Percentiles rank a stretch among this genome's conserved stretches.
These are phyloP conservation scores for Leptogaster cylindrica DNA, from an alignment of 2,888 invertebrate genomes.

Conservation along the genomic window DNA sequence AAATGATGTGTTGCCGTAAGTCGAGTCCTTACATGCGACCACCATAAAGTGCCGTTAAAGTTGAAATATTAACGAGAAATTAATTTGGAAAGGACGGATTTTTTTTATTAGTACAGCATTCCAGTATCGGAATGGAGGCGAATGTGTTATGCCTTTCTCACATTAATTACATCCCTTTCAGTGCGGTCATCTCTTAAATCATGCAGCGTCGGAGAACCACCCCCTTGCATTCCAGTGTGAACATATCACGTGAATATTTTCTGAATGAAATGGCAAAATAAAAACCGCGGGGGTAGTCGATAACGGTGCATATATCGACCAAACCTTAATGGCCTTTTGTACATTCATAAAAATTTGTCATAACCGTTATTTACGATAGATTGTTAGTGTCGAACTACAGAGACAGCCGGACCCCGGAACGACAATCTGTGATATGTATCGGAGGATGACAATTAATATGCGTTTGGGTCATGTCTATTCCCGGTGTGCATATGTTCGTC, in stretches of 20 bases:
- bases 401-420: background rate
- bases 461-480: background rate
- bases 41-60: slow-evolving; percentile 10
- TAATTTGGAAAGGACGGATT: slow-evolving; percentile 19
- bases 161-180: slow-evolving; percentile 22
- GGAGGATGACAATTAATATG: too few relatives aligned
- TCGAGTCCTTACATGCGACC: too few relatives aligned
- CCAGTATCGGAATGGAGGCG: background rate
- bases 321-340: background rate
- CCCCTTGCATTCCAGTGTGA: slow-evolving; percentile 1
- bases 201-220: slow-evolving; percentile 14
- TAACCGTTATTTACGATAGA: slow-evolving; percentile 28
- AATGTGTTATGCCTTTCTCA: slow-evolving; percentile 33
- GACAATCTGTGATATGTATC: too few relatives aligned
- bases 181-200: slow-evolving; percentile 18
- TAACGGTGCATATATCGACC: background rate
- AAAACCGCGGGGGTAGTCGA: background rate
- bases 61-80: slow-evolving; percentile 16
- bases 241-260: background rate
- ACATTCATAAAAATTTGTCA: slow-evolving; percentile 39
- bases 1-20: too few relatives aligned
- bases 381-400: background rate
- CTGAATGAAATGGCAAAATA: slow-evolving; percentile 11
- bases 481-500: slow-evolving; percentile 2
- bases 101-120: slow-evolving; percentile 5